Base-by-base conservation (phyloP, 2,113 vertebrate genomes). In the Bubo blakistoni region DNA sequence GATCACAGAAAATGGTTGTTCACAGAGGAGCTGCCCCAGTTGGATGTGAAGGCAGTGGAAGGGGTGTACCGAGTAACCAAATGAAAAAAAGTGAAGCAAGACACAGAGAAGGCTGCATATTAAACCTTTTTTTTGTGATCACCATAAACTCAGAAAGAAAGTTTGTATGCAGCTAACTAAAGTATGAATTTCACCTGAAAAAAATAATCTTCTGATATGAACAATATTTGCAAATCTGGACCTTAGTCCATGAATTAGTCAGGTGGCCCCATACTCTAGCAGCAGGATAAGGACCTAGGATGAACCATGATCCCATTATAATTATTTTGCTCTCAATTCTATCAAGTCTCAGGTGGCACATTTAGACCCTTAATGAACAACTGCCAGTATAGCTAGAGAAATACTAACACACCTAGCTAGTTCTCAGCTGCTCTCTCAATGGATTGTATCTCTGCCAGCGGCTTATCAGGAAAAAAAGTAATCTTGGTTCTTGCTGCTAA, bases 1-100 rank as follows among this genome's bases (percentile, higher is more conserved):
- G 34, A 67, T 46, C 36, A n/a, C 27, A 72, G 29, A 52, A 77
- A 13, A 36, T 9, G 13, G 5, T 2, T 46, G 16, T 44, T 82
- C 36, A 21, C 25, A 13, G 10, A 77, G 52, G 49, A 62, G 22
- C 16, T 66, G 46, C 40, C 42, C 26, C n/a, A 67, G 7, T 1
- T 73, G 34, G 34, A 34, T 10, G 12, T 0, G 2, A 85, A 57
- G 34, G 52, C 63, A 92, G 58, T 1, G 36, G 65, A 79, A 7
- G 2, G 26, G 26, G 18, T 0, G 0, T 6, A 47, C 0, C 26
- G 83, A 77, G 13, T 6, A 70, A 81, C 9, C 19, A 82, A 54
- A n/a, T 2, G 3, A 76, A n/a, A 36, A 36, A 3, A 88, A 80
- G 16, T 27, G 15, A 83, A 74, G 38, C 21, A 54, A 62, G 40